A percentile compares a stretch with the other conserved stretches of the same genome.
Conservation (phyloP, 2,888 invertebrate species). For the Drepana falcataria region DNA sequence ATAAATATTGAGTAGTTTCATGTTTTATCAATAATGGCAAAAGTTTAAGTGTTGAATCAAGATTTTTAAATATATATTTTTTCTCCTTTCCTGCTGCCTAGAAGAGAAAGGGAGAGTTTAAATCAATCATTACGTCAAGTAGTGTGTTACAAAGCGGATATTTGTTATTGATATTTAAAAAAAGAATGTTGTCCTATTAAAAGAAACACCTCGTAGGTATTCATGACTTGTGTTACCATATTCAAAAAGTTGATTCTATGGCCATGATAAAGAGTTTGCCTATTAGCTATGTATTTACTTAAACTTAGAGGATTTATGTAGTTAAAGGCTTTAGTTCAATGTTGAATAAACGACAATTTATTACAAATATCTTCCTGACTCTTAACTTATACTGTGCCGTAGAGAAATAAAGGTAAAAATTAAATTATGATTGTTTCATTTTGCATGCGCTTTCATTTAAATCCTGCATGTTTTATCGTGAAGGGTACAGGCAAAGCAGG, state of each 20-base stretch:
- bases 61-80: conserved; percentile 28
- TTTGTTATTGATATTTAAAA: conserved; percentile 45
- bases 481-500: too few relatives aligned
- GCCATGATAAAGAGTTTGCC: conserved; percentile 64
- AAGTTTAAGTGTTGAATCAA: conserved; percentile 32
- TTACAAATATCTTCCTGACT: conserved; percentile 58
- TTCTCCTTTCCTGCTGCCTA: conserved; percentile 73
- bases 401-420: conserved; percentile 63
- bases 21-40: conserved; percentile 3
- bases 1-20: neutral
- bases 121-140: conserved; percentile 56
- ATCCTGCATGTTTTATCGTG: conserved; percentile 12
- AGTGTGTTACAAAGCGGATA: conserved; percentile 37
- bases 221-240: conserved; percentile 20
- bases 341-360: conserved; percentile 53
- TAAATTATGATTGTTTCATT: conserved; percentile 59
- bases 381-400: conserved; percentile 57
- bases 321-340: conserved; percentile 57
- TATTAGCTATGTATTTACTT: conserved; percentile 58
- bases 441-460: conserved; percentile 36
- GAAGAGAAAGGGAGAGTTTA: conserved; percentile 73
- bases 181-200: conserved; percentile 62
- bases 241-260: conserved; percentile 43
- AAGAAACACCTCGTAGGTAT: conserved; percentile 32
- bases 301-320: conserved; percentile 47